Percentiles rank a stretch among this genome's conserved stretches.
Evolutionary conservation across 2,113 vertebrate genomes (phyloP).

Genomic region (Lepidothrix coronata): DNA sequence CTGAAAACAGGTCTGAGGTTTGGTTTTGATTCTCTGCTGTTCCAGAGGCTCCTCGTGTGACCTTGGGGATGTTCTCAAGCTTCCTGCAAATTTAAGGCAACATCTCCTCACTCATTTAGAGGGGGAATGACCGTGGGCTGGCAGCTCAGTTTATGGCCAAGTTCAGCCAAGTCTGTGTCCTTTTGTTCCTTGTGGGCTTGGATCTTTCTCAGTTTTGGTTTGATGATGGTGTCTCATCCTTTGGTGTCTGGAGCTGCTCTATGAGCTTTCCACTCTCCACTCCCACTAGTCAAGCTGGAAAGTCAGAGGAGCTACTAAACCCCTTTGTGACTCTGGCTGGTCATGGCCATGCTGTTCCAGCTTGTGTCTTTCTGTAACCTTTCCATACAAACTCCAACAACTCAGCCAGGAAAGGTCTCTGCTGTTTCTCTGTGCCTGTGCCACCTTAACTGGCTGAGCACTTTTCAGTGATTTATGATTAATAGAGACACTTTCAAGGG

Average conservation of each 20-base stretch:
- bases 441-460: neutral
- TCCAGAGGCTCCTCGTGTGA: neutral
- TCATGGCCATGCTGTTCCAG: neutral
- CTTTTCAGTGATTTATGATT: neutral
- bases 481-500: neutral
- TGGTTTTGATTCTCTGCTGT: neutral
- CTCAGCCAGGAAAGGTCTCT: neutral
- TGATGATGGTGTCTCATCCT: neutral
- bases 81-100: neutral
- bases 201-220: neutral
- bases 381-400: neutral
- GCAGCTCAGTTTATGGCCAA: neutral
- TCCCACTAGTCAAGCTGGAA: neutral
- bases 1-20: neutral
- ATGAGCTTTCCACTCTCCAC: neutral
- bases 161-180: neutral
- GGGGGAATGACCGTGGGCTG: neutral
- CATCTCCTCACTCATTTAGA: neutral
- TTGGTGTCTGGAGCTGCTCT: neutral
- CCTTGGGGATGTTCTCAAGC: neutral
- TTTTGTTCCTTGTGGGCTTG: neutral
- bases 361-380: neutral
- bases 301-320: neutral
- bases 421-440: neutral
- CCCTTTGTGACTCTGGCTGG: neutral